A percentile compares a stretch with the other conserved stretches of the same genome.
phyloP scores from a whole-genome alignment of 2,797 vertebrate genomes.

The Aeoliscus strigatus region DNA sequence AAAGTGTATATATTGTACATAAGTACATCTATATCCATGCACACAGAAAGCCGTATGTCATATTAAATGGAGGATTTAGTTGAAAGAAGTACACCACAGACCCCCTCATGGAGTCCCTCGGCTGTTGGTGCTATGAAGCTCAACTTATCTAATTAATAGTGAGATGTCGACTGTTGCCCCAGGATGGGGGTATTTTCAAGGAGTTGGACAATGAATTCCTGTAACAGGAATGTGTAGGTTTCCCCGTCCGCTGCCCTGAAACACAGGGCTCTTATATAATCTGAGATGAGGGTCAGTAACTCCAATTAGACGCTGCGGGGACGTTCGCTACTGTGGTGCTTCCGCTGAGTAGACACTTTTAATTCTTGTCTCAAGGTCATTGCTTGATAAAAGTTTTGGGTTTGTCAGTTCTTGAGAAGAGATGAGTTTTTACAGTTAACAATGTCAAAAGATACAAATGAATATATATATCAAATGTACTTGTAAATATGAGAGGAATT shows the following conservation, averaged over 20 bases:
- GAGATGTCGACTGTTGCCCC: constrained; percentile 18
- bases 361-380: constrained; percentile 52
- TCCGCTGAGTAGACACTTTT: constrained; percentile 31
- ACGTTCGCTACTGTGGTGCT: constrained; percentile 14
- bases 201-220: constrained; percentile 39
- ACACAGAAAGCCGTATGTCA: constrained; percentile 27
- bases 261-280: constrained; percentile 29
- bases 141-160: constrained; percentile 6
- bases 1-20: constrained; percentile 56
- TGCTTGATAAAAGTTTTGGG: constrained; percentile 43
- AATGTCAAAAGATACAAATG: constrained; percentile 24
- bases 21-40: constrained; percentile 49
- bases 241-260: constrained; percentile 21
- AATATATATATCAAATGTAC: constrained; percentile 32
- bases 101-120: constrained; percentile 23
- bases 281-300: constrained; percentile 31
- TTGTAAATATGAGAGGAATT: constrained; percentile 63
- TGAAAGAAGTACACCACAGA: constrained; percentile 12
- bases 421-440: constrained; percentile 58
- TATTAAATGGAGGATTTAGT: constrained; percentile 24
- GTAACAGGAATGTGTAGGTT: constrained; percentile 37
- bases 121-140: constrained; percentile 57
- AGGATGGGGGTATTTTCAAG: constrained; percentile 26
- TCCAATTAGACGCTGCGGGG: constrained; percentile 35
- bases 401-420: constrained; percentile 33